These are phyloP conservation scores for Coregonus clupeaformis DNA, from an alignment of 2,113 vertebrate species.

Conservation along the genomic window DNA sequence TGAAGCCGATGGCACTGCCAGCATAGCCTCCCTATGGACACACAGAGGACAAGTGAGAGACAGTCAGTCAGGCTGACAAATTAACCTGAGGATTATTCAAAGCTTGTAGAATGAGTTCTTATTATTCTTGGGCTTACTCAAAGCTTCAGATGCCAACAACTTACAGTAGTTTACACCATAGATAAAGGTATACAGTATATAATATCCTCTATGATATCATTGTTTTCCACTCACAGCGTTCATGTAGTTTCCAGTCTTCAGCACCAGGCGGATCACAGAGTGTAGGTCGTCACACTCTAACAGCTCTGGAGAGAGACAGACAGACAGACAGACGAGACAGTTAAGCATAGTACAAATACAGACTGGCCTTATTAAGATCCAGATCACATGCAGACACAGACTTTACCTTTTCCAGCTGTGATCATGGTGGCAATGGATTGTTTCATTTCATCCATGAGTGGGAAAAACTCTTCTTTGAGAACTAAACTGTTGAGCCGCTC, in stretches of 20 bases:
- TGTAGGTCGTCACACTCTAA: constrained; percentile 80
- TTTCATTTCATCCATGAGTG: constrained; percentile 72
- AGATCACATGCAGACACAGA: neutral
- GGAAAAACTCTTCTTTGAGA: constrained; percentile 80
- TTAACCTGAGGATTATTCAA: no score
- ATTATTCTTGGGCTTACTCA: no score
- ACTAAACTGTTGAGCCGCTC: constrained; percentile 72
- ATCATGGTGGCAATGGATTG: constrained; percentile 69
- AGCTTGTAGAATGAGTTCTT: no score
- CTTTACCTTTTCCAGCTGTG: constrained; percentile 73
- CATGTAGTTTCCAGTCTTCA: constrained; percentile 84
- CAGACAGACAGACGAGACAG: neutral
- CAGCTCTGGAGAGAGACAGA: constrained; percentile 63
- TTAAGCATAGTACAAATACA: neutral
- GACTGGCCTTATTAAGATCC: neutral
- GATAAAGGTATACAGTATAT: no score
- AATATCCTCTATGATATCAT: no score
- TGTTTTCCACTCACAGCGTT: constrained; percentile 72
- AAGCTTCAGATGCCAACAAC: no score
- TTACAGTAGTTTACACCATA: no score
- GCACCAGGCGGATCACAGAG: constrained; percentile 76
- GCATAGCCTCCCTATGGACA: constrained; percentile 70
- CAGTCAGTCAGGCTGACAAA: no score
- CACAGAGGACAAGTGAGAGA: neutral
- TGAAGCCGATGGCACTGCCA: constrained; percentile 74